A percentile compares a stretch with the other conserved stretches of the same genome.
Evolutionary conservation across 1,140 invertebrate genomes (phyloP).

Genomic region (Listronotus oregonensis): DNA sequence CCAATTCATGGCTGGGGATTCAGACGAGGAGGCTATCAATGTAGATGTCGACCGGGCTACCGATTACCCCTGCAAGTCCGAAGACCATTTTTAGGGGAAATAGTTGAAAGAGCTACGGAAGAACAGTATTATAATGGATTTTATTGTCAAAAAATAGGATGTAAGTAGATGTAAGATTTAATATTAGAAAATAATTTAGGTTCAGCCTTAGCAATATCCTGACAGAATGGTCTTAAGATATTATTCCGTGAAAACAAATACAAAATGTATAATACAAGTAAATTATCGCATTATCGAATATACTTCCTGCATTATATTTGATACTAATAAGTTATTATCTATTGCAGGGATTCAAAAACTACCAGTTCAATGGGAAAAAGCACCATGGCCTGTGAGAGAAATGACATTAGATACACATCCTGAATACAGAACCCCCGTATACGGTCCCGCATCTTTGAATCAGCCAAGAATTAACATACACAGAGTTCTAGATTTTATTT

Average conservation of each 20-base stretch:
- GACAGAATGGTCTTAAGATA: too few relatives aligned
- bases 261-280: too few relatives aligned
- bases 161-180: constrained; percentile 65
- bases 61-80: constrained; percentile 85
- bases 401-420: constrained; percentile 74
- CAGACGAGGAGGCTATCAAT: constrained; percentile 93
- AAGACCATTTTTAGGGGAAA: constrained; percentile 89
- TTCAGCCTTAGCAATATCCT: too few relatives aligned
- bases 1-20: constrained; percentile 96
- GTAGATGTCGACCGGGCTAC: constrained; percentile 87
- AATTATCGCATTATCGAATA: too few relatives aligned
- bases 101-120: constrained; percentile 88
- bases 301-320: too few relatives aligned
- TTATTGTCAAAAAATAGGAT: constrained; percentile 89
- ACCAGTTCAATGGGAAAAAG: constrained; percentile 77
- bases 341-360: constrained; percentile 79
- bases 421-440: constrained; percentile 73
- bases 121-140: constrained; percentile 93
- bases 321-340: too few relatives aligned
- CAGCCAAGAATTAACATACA: constrained; percentile 75
- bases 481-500: constrained; percentile 76
- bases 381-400: constrained; percentile 68
- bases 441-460: constrained; percentile 68
- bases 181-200: neutral
- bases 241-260: too few relatives aligned